phyloP scores from a whole-genome alignment of 2,888 invertebrate species.

The Eledona agricola region DNA sequence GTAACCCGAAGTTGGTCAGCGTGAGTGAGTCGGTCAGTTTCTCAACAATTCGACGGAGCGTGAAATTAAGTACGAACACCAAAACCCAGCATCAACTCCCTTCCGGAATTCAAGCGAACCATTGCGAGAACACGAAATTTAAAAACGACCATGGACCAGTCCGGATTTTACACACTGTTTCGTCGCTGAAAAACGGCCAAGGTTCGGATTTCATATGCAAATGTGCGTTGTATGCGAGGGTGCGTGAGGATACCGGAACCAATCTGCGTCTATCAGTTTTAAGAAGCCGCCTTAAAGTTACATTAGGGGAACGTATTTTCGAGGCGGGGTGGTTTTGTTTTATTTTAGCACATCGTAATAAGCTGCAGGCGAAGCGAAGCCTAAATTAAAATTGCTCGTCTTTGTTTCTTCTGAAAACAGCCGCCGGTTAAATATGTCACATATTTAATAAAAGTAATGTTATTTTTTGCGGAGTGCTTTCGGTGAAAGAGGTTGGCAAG shows the following conservation, averaged over 20 bases:
- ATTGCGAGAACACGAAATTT: constrained; percentile 40
- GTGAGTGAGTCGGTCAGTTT: constrained; percentile 44
- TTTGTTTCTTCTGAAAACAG: constrained; percentile 2
- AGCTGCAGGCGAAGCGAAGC: not conserved
- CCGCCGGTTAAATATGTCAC: not conserved
- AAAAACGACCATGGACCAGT: constrained; percentile 40
- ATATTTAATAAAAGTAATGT: constrained; percentile 7
- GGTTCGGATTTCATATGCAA: constrained; percentile 26
- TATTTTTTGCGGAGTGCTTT: too few species aligned
- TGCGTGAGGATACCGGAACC: too few species aligned
- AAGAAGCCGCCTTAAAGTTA: too few species aligned
- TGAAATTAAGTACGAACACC: constrained; percentile 51
- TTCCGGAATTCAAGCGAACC: constrained; percentile 27
- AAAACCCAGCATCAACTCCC: constrained; percentile 41
- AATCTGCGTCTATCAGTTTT: too few species aligned
- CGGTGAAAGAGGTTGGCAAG: too few species aligned
- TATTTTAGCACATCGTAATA: constrained; percentile 8
- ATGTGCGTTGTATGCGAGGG: constrained; percentile 26
- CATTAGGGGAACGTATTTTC: too few species aligned
- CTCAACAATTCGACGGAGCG: constrained; percentile 47
- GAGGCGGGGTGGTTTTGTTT: not conserved
- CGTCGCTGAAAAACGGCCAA: constrained; percentile 24
- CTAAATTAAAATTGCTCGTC: constrained; percentile 15
- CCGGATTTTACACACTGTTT: constrained; percentile 35
- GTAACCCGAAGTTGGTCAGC: constrained; percentile 24